Base-by-base conservation (phyloP, 2,113 vertebrate genomes). In the Phasianus colchicus region DNA sequence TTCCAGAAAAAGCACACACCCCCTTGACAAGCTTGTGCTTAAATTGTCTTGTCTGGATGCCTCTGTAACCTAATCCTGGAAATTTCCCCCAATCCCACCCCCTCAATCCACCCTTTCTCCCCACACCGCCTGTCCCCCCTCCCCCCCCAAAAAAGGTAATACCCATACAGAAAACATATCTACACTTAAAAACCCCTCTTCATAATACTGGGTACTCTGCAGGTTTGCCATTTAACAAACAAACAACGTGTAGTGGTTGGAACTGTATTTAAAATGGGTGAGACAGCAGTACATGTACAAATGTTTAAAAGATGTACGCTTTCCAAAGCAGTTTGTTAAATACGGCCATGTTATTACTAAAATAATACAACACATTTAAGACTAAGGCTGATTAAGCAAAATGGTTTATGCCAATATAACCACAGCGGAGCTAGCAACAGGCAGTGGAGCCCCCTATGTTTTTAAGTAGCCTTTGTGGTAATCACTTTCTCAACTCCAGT, bases 301-400 rank as follows among this genome's bases (percentile, higher is more conserved):
- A 81, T 76, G 90, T 36, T 93, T 90, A 48, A 86, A 83, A 7
- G 16, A 80, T 83, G 22, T 32, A 89, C 21, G 52, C 43, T 88
- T 91, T 18, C 48, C 52, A 90, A 90, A 57, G 58, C 58, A 61
- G 18, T 61, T 60, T 30, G 29, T 63, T 83, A 81, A 92, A 69
- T 29, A 69, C 27, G 57, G 32, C 11, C 10, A 22, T 34, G 58
- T 55, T 50, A 50, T 32, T 76, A 71, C 24, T 67, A 70, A 64
- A 88, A 40, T 57, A 71, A 48, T 57, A 43, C 6, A 77, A 71
- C 4, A 47, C 13, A 81, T 71, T 80, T 86, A 86, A 29, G 87
- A 0, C 55, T 45, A 78, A 61, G 50, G 47, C 1, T 0, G 40
- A 76, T 38, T 48, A 61, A 36, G 64, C 0, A 0, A 86, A 81